phyloP scores from a whole-genome alignment of 2,888 invertebrate species.

The Eilema griseolum region DNA sequence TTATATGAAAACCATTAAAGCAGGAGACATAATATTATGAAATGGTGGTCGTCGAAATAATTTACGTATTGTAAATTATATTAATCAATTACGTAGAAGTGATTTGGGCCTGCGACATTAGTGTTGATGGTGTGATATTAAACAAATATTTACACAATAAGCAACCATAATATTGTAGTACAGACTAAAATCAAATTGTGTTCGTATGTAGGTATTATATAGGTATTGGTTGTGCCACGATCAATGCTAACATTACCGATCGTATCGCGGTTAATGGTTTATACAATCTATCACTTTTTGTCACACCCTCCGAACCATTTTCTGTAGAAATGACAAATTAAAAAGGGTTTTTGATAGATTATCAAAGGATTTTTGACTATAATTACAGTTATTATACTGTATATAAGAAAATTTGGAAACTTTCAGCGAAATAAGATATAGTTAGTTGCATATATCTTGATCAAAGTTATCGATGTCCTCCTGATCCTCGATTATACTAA shows the following conservation, averaged over 20 bases:
- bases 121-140: slow-evolving; percentile 13
- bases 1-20: too few relatives aligned
- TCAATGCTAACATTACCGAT: slow-evolving; percentile 55
- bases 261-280: slow-evolving; percentile 70
- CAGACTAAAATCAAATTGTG: slow-evolving; percentile 32
- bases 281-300: slow-evolving; percentile 69
- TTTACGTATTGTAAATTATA: neutral
- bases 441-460: too few relatives aligned
- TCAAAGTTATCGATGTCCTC: too few relatives aligned
- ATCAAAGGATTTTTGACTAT: slow-evolving; percentile 46
- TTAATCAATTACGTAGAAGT: slow-evolving; percentile 1
- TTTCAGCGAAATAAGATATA: neutral
- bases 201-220: slow-evolving; percentile 15
- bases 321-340: slow-evolving; percentile 45
- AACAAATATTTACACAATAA: slow-evolving; percentile 18
- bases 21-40: too few relatives aligned
- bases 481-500: too few relatives aligned
- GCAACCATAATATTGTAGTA: neutral
- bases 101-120: slow-evolving; percentile 3
- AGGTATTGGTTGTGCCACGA: slow-evolving; percentile 32
- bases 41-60: neutral
- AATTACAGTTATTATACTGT: slow-evolving; percentile 29
- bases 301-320: slow-evolving; percentile 60
- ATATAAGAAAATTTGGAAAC: neutral
- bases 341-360: slow-evolving; percentile 36